Evolutionary conservation across 2,888 invertebrate genomes (phyloP).

Genomic region (Cataglyphis livida): DNA sequence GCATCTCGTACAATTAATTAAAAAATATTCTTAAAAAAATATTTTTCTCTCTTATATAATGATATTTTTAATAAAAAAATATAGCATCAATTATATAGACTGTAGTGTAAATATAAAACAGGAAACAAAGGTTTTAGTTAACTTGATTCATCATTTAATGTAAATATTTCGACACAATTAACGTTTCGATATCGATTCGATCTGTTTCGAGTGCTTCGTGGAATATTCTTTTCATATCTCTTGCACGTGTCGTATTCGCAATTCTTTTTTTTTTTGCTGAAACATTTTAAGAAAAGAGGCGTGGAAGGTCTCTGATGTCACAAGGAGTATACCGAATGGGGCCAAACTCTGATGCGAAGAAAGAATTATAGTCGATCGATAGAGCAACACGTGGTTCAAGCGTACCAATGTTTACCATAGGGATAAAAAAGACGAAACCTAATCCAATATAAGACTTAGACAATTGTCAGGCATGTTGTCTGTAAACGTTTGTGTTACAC

Average conservation of each 20-base stretch:
- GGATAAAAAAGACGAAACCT: constrained; percentile 26
- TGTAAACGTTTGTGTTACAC: background rate
- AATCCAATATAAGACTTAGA: constrained; percentile 26
- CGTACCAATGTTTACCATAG: constrained; percentile 27
- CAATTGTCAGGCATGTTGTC: constrained; percentile 25
- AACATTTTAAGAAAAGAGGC: background rate
- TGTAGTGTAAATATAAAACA: background rate
- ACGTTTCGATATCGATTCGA: background rate
- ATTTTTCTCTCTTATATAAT: background rate
- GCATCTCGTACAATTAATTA: background rate
- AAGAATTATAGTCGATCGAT: constrained; percentile 38
- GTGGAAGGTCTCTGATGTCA: constrained; percentile 4
- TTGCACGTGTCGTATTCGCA: background rate
- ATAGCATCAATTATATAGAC: background rate
- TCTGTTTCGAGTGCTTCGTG: background rate
- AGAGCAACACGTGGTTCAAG: constrained; percentile 49
- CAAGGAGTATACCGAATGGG: constrained; percentile 8
- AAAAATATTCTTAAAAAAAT: background rate
- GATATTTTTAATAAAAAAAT: background rate
- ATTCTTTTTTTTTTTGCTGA: background rate
- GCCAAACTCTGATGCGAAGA: constrained; percentile 22
- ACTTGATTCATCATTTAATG: background rate
- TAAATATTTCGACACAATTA: background rate
- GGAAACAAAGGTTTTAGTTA: background rate
- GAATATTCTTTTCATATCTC: background rate